Evolutionary conservation across 2,113 vertebrate species (phyloP).

Genomic region (Pelodiscus sinensis): DNA sequence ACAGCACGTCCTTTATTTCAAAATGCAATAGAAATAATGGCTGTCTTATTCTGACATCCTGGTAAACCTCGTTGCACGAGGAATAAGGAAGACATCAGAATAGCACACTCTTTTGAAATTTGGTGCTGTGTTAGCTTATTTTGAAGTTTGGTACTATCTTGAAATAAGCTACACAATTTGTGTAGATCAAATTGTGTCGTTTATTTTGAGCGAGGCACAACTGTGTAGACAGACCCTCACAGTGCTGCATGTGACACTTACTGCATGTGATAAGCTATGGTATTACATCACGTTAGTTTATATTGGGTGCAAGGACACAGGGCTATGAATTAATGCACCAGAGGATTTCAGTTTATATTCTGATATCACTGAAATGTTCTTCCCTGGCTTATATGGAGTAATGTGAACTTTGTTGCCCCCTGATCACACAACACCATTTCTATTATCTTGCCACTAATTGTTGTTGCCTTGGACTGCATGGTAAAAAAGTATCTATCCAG

Average conservation of each 20-base stretch:
- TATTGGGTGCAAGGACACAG: not conserved
- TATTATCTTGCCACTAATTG: constrained; percentile 72
- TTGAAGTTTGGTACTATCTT: no score
- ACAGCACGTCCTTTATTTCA: no score
- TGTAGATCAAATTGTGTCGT: no score
- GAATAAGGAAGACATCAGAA: no score
- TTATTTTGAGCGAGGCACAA: no score
- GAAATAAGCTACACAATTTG: no score
- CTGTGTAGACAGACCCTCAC: no score
- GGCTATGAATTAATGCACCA: rapidly evolving
- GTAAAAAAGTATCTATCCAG: constrained; percentile 75
- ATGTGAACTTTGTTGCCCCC: constrained; percentile 27
- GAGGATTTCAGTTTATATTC: not conserved
- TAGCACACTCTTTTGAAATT: no score
- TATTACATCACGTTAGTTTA: not conserved
- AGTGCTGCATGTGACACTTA: rapidly evolving
- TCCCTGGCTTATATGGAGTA: constrained; percentile 37
- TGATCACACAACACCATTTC: constrained; percentile 36
- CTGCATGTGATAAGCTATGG: rapidly evolving
- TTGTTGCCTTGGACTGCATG: constrained; percentile 61
- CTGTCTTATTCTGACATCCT: no score
- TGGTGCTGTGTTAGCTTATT: no score
- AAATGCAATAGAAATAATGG: no score
- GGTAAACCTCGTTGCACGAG: no score
- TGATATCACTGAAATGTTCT: not conserved